Conservation (phyloP, 2,888 invertebrate genomes). For the Furcula furcula region DNA sequence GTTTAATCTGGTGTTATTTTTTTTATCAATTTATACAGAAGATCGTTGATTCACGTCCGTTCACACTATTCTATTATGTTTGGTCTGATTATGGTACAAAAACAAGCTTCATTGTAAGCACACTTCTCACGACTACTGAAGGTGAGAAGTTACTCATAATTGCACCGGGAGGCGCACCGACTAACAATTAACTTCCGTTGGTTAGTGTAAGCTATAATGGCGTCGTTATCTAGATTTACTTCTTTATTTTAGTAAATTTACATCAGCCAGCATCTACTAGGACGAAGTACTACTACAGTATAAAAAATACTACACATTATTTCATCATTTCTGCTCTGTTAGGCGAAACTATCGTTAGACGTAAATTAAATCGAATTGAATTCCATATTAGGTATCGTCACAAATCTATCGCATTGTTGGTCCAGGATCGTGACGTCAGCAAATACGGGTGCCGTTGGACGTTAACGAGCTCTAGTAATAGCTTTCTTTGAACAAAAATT, state of each 20-base stretch:
- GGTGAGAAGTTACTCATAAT: slow-evolving; percentile 63
- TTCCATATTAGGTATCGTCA: slow-evolving; percentile 5
- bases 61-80: slow-evolving; percentile 48
- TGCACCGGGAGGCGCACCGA: slow-evolving; percentile 43
- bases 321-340: too few species aligned
- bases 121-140: slow-evolving; percentile 59
- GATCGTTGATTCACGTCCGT: slow-evolving; percentile 21
- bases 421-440: slow-evolving; percentile 28
- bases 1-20: too few species aligned
- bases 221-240: slow-evolving; percentile 54
- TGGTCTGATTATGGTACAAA: slow-evolving; percentile 53
- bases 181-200: slow-evolving; percentile 69
- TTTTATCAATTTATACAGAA: neutral
- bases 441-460: slow-evolving; percentile 26
- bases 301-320: too few species aligned
- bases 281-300: too few species aligned
- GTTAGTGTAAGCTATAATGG: slow-evolving; percentile 58
- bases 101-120: slow-evolving; percentile 42
- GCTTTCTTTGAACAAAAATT: slow-evolving; percentile 22
- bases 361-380: too few species aligned
- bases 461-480: slow-evolving; percentile 27
- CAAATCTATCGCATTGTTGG: slow-evolving; percentile 21
- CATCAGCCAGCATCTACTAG: too few species aligned
- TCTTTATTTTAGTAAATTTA: slow-evolving; percentile 23
- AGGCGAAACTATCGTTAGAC: too few species aligned